phyloP scores from a whole-genome alignment of 64 coral and sea anemone species.

The Pachyseris speciosa region DNA sequence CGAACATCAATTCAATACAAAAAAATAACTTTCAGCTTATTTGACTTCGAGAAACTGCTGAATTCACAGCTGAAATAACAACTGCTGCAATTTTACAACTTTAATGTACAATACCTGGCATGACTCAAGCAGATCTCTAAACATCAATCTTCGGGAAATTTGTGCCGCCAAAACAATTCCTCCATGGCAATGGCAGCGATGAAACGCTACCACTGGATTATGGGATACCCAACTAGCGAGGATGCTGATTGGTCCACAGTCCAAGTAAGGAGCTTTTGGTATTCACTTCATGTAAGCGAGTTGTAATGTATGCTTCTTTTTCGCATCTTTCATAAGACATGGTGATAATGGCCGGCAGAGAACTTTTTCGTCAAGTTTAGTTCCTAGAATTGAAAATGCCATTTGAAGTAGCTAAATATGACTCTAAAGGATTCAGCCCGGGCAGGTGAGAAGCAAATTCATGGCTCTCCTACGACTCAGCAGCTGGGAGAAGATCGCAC shows the following conservation, averaged over 20 bases:
- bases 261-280: background rate
- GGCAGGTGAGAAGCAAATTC: background rate
- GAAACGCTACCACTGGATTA: background rate
- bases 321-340: too few species aligned
- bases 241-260: background rate
- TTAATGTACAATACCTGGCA: conserved; percentile 9
- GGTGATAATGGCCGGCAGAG: background rate
- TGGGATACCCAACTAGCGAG: background rate
- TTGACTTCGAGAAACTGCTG: background rate
- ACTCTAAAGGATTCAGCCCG: conserved; percentile 25
- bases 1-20: too few species aligned
- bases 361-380: background rate
- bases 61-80: background rate
- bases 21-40: too few species aligned
- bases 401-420: conserved; percentile 13
- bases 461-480: background rate
- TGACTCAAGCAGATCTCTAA: background rate
- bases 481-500: background rate
- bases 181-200: conserved; percentile 1
- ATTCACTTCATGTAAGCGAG: background rate
- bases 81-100: background rate
- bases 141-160: background rate
- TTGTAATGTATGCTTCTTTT: background rate
- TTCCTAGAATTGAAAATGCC: background rate
- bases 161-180: too few species aligned